Conservation (phyloP, 2,888 invertebrate species). For the Phortica magna region DNA sequence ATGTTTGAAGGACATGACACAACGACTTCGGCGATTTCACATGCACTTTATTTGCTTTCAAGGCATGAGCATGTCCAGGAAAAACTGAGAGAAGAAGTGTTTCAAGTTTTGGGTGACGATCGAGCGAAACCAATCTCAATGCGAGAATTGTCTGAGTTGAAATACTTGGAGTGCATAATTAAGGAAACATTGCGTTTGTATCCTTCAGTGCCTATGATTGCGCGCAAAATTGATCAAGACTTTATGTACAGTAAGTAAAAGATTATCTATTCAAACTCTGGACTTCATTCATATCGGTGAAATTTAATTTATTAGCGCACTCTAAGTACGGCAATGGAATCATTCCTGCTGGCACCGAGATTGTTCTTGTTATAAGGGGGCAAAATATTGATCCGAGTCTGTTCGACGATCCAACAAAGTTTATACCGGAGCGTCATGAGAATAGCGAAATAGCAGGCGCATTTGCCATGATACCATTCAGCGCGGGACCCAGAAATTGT, state of each 20-base stretch:
- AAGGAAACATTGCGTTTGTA: constrained; percentile 83
- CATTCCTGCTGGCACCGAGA: constrained; percentile 65
- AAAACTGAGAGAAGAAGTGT: constrained; percentile 66
- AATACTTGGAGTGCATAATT: constrained; percentile 81
- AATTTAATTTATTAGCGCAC: constrained; percentile 7
- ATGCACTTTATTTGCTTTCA: constrained; percentile 65
- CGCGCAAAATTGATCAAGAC: constrained; percentile 79
- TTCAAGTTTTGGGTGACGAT: constrained; percentile 60
- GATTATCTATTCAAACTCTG: background rate
- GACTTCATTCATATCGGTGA: background rate
- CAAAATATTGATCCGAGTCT: constrained; percentile 45
- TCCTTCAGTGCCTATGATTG: constrained; percentile 82
- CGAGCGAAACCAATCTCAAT: constrained; percentile 50
- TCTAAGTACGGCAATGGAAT: constrained; percentile 56
- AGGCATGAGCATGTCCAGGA: constrained; percentile 68
- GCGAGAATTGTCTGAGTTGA: constrained; percentile 59
- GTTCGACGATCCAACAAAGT: constrained; percentile 59
- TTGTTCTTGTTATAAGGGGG: constrained; percentile 57
- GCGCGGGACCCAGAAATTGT: constrained; percentile 79
- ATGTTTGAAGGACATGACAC: constrained; percentile 82
- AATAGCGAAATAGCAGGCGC: constrained; percentile 46
- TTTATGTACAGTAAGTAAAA: constrained; percentile 79
- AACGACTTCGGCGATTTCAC: constrained; percentile 69
- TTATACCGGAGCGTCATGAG: constrained; percentile 66
- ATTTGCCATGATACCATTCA: constrained; percentile 68